Evolutionary conservation across 2,113 vertebrate species (phyloP).

Genomic region (Leuciscus idus): DNA sequence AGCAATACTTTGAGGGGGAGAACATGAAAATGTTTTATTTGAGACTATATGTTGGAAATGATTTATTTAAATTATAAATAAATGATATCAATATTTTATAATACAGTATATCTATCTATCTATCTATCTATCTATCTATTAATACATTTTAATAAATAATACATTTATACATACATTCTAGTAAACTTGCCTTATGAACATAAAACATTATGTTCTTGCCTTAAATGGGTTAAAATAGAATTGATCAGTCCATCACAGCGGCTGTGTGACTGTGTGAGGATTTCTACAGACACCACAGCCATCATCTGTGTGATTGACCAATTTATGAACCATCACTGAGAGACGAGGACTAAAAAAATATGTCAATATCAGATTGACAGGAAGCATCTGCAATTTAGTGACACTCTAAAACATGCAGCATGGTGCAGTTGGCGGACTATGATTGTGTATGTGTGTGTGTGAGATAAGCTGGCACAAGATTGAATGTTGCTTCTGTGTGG

Average conservation of each 20-base stretch:
- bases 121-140: no score
- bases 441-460: constrained; percentile 1
- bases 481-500: constrained; percentile 28
- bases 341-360: background rate
- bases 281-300: background rate
- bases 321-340: constrained; percentile 1
- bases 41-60: no score
- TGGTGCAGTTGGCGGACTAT: constrained; percentile 1
- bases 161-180: background rate
- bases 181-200: no score
- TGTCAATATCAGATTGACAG: constrained; percentile 25
- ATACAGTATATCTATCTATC: no score
- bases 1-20: no score
- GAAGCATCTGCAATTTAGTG: constrained; percentile 26
- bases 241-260: background rate
- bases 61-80: no score
- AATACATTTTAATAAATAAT: no score
- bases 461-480: constrained; percentile 34
- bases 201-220: no score
- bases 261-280: background rate
- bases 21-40: no score
- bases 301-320: constrained; percentile 2
- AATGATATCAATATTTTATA: no score
- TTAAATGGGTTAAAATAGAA: background rate
- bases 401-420: constrained; percentile 5